Evolutionary conservation across 2,113 vertebrate species (phyloP), one percentile per base, ranked within the genome.

Genomic region (Sebastes fasciatus): DNA sequence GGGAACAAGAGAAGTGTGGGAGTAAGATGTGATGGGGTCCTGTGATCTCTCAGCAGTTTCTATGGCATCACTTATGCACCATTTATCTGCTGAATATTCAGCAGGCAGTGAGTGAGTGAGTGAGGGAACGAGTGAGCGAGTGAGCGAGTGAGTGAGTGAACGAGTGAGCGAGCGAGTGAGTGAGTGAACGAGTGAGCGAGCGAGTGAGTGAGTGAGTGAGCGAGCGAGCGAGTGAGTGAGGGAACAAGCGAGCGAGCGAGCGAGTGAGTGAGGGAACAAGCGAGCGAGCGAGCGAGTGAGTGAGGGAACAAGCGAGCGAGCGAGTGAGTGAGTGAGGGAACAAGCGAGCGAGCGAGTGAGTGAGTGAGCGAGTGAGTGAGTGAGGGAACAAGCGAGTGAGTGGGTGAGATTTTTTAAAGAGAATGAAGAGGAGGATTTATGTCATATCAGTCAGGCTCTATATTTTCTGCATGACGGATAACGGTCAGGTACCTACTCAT

Each of bases 401-500:
- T 75, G 73, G 51, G 86, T 84, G 55, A 86, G 66, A 69, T 73
- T 42, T 43, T 81, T 68, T 77, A 34, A 61, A 45, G 63, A 73
- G 54, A 83, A 60, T 63, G 89, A 90, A 86, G 91, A 92, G 89
- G 92, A 90, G 84, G 86, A 72, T 91, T 92, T 79, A 86, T 90
- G 83, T 89, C 90, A 79, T 88, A 77, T 77, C 77, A 81, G 86
- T 78, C 54, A 79, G 73, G 67, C 66, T 92, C 57, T 91, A 87
- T 90, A 86, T 91, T 93, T 87, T 92, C 83, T 89, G 84, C 77
- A 72, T 86, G 87, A 83, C 68, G 45, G 73, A 77, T 80, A 87
- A 83, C 40, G 72, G 86, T 89, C 82, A 89, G 90, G 82, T 91
- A 86, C 88, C 89, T 88, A 93, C 93, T 92, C 88, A 86, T 45